Base-by-base conservation (phyloP, 2,888 invertebrate species). In the Xylophagus ater region DNA sequence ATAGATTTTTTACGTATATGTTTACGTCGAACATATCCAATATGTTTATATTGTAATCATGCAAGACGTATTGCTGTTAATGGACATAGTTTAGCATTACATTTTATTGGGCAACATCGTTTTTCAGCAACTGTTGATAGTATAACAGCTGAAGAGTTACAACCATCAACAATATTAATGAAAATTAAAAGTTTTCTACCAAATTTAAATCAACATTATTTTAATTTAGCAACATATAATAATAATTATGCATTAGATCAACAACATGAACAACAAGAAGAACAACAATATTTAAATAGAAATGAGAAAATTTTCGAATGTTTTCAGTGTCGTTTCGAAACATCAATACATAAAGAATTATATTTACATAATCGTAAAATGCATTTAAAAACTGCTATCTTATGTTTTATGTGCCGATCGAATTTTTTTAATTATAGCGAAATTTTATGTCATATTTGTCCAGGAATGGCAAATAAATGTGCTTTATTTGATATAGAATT, bases 371-470 rank as follows among this genome's bases (percentile, higher is more conserved):
- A 87, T 60, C 73, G 86, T 39, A 85, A 87, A 66, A 76, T 84
- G 74, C 88, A 88, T 67, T 78, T 84, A 49, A 86, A 85, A 63
- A 77, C 83, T 30, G 78, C 84, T 44, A 70, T 86, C 41, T 65
- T 84, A 46, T 88, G 88, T 66, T 76, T 82, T 49, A 87, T 88
- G 87, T 88, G 88, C 64, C 84, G 85, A 65, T 74, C 79, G 21
- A 84, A 81, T 56, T 88, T 87, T 68, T 84, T 80, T 65, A 86
- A 81, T 64, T 87, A 85, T 65, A 86, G 86, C 67, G 87, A 88
- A 62, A 69, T 88, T 44, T 66, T 87, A 46, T 88, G 87, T 65
- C 88, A 88, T 68, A 71, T 87, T 52, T 88, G 88, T 62, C 86
- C 87, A 14, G 88, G 87, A 34, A 65, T 68, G 47, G 67, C 76